Evolutionary conservation across 1,140 invertebrate genomes (phyloP), one percentile per base, ranked within the genome.

Genomic region (Eurosta solidaginis): DNA sequence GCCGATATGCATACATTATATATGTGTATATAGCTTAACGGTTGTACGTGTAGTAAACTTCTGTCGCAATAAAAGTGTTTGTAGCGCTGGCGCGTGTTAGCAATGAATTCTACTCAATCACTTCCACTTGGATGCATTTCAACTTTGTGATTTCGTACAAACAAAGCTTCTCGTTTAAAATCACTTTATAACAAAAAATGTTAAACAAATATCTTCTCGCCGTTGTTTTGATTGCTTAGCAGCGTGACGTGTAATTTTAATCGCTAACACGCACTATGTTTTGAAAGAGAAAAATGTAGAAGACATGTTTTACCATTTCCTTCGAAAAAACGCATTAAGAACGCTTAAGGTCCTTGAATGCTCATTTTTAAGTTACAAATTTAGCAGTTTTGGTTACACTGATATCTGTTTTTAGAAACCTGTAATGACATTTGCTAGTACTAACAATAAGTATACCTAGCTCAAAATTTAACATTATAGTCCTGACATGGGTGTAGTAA

Each of bases 201-300:
- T 20, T 33, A 29, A 9, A 22, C 33, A 68, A 68, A 68, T 20
- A 68, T 20, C 17, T 68, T 68, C 33, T 20, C 59, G 33, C 59
- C 59, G 59, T 68, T 85, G 84, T 86, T 86, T 86, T 86, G 85
- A 86, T 86, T 86, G 82, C 83, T 82, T 83, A 84, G 79, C 83
- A 85, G 85, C 82, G 84, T 86, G 84, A 86, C 83, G 83, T 86
- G 85, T 85, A 86, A 86, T 86, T 86, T 85, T 83, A 84, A 84
- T 86, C 84, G 82, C 83, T 82, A 36, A 59, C 27, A 52, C 33
- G n/a, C 27, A 74, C 22, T 40, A n/a, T 14, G 9, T n/a, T n/a
- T n/a, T n/a, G n/a, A n/a, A n/a, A n/a, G n/a, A n/a, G n/a, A n/a
- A n/a, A n/a, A n/a, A n/a, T n/a, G n/a, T n/a, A n/a, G n/a, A n/a